Base-by-base conservation (phyloP, 2,113 vertebrate species). In the Diphyllodes magnificus region DNA sequence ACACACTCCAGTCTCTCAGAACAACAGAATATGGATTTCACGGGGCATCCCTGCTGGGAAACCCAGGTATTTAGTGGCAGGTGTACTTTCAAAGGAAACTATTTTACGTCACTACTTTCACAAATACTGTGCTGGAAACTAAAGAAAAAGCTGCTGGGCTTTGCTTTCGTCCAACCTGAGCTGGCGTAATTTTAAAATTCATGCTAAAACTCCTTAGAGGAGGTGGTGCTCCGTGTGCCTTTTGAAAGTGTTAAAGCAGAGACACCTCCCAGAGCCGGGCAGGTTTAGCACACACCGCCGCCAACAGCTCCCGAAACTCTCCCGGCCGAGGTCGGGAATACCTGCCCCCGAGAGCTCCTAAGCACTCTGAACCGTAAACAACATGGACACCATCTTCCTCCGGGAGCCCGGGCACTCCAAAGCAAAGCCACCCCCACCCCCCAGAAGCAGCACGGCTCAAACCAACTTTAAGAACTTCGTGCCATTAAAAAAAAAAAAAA, bases 381-480 rank as follows among this genome's bases (percentile, higher is more conserved):
- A 83, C 72, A 90, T 21, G 82, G 87, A 71, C 72, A 86, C 91
- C 95, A 66, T 54, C 64, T 90, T 95, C 66, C 80, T 12, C 56
- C 0, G 10, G 69, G 35, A 88, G 60, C 11, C 33, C 39, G 11
- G 70, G 42, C 66, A 10, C 65, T 25, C 7, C 8, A 2, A 42
- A 68, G 82, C 60, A 82, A 60, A 88, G 27, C 75, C 59, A 31
- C 31, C 85, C 5, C 9, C 53, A 6, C 1, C 10, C 22, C 15
- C 13, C 19, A 35, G 21, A 8, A 73, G 5, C 30, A 4, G 28
- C 57, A 23, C 13, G 27, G 40, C 42, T 39, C 42, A 9, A 40
- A 33, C 2, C 61, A 82, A 96, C 78, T 96, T 76, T 6, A 40
- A 37, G 16, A 91, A 94, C 70, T 92, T 81, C 12, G 15, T 13